Percentiles rank a stretch among this genome's conserved stretches.
Evolutionary conservation across 2,888 invertebrate genomes (phyloP).

Genomic region (Zygothrica quintamaculata): DNA sequence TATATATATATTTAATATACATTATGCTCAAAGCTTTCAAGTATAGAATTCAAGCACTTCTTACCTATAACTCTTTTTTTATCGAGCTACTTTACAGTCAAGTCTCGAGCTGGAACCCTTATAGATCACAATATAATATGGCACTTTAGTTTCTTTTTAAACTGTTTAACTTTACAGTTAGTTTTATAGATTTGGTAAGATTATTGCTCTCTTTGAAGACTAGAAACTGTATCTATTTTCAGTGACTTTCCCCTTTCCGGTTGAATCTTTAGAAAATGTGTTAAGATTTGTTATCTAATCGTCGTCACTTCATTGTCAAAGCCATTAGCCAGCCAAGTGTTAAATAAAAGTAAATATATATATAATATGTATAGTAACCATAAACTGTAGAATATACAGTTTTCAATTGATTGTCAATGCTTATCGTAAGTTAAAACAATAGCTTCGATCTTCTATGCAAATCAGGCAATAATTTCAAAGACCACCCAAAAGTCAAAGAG

Average conservation of each 20-base stretch:
- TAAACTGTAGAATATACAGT: slow-evolving; percentile 13
- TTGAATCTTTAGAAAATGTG: slow-evolving; percentile 38
- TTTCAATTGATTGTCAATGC: slow-evolving; percentile 27
- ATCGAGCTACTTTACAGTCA: no score
- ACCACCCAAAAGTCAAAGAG: slow-evolving; percentile 56
- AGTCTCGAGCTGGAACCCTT: no score
- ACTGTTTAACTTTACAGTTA: no score
- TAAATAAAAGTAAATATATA: slow-evolving; percentile 32
- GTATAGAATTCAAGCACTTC: no score
- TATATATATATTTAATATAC: no score
- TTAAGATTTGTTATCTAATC: slow-evolving; percentile 66
- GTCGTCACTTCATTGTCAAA: slow-evolving; percentile 64
- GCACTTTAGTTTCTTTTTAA: no score
- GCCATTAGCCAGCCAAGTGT: slow-evolving; percentile 40
- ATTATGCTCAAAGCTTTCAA: no score
- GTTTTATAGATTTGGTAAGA: no score
- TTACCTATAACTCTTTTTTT: no score
- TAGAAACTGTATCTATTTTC: no score
- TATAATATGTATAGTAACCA: slow-evolving; percentile 9
- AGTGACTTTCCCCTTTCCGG: slow-evolving; percentile 26
- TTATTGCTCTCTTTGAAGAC: no score
- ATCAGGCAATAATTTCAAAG: slow-evolving; percentile 44
- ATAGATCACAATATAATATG: no score
- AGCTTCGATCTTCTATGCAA: slow-evolving; percentile 64
- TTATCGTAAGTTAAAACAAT: slow-evolving; percentile 51